Conservation (phyloP, 2,113 vertebrate genomes). For the Lamprologus sp. region DNA sequence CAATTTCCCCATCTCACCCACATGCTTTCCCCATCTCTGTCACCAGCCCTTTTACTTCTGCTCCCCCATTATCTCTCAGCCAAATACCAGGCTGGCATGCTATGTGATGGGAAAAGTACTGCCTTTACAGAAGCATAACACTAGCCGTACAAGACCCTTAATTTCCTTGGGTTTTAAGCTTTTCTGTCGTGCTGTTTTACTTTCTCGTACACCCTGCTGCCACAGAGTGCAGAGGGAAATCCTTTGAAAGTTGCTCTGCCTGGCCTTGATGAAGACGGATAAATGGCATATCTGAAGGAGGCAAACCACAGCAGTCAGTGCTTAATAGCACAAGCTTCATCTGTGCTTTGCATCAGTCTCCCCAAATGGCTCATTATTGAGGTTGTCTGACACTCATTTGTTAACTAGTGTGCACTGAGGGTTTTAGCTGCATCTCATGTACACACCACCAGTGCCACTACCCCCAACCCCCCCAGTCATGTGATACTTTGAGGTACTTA, state of each 20-base stretch:
- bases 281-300: neutral
- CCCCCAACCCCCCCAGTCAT: slow-evolving; percentile 43
- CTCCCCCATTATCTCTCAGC: slow-evolving; percentile 20
- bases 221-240: neutral
- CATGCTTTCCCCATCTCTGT: slow-evolving; percentile 17
- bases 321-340: neutral
- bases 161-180: neutral
- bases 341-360: neutral
- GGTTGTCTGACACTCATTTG: slow-evolving; percentile 25
- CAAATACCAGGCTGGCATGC: slow-evolving; percentile 33
- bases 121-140: neutral
- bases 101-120: slow-evolving; percentile 28
- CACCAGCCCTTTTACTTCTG: neutral
- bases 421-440: slow-evolving; percentile 27
- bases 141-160: neutral
- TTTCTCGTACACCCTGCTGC: neutral
- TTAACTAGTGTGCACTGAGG: slow-evolving; percentile 8
- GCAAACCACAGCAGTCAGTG: neutral
- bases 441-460: slow-evolving; percentile 2
- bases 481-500: slow-evolving; percentile 64
- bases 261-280: neutral
- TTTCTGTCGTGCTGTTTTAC: neutral
- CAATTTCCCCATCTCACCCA: slow-evolving; percentile 25
- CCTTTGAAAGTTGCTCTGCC: neutral
- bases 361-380: slow-evolving; percentile 29